Base-by-base conservation (phyloP, 23 tunicate genomes). In the Aplidium turbinatum region DNA sequence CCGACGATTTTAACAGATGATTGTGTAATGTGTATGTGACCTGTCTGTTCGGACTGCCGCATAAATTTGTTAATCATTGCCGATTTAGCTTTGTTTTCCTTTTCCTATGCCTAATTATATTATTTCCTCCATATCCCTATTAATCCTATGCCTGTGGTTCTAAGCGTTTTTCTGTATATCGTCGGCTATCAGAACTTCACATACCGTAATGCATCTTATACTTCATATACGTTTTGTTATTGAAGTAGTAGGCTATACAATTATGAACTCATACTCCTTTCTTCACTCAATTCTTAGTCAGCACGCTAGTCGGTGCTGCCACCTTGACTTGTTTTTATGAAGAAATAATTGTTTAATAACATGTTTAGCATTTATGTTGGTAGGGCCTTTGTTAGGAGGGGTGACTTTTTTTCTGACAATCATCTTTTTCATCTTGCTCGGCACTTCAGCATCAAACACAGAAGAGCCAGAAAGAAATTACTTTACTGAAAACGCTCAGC, bases 391-490 rank as follows among this genome's bases (percentile, higher is more conserved):
- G 9, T 20, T 66, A 0, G 83, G 75, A 25, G 51, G 38, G 11
- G 29, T 78, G 3, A 38, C 54, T 26, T 33, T 78, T 30, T 78
- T 78, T 35, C 40, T 36, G 2, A 35, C 75, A n/a, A 52, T 78
- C 57, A 67, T 78, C 20, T 47, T 78, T 26, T 23, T 67, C 7
- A 40, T 78, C 31, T 31, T 66, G 21, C 74, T 78, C 1, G 75
- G 83, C 19, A 78, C 83, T 2, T n/a, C 63, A 3, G 5, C 26
- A 32, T 34, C 73, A 16, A 51, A 27, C 36, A 28, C 64, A 28
- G 6, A 1, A 3, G 57, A 21, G 0, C 27, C 13, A 3, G 65
- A 24, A 1, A 51, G 53, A 66, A 54, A 31, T 51, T 78, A 78
- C 52, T 66, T 39, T 67, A 50, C 83, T 3, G 83, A 78, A 52